Percentiles rank a stretch among this genome's conserved stretches.
Conservation (phyloP, 1,140 invertebrate genomes). For the Scaptomyza hsui region DNA sequence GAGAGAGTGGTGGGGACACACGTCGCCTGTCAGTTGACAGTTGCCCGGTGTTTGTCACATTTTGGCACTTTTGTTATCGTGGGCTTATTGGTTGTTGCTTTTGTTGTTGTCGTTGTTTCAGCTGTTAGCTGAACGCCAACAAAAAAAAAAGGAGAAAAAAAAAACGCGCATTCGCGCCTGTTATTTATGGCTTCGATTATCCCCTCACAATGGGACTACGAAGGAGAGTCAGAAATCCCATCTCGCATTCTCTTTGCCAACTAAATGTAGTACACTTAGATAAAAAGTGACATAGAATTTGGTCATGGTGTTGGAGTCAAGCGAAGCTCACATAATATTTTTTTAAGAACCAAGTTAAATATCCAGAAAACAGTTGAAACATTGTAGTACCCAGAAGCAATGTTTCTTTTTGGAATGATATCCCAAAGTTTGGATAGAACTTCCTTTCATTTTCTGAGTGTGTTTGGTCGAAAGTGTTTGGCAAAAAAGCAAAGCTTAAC, state of each 20-base stretch:
- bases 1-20: neutral
- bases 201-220: constrained; percentile 72
- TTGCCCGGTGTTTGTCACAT: constrained; percentile 77
- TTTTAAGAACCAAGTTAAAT: too few relatives aligned
- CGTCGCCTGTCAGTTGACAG: constrained; percentile 48
- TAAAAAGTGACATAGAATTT: too few relatives aligned
- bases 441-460: too few relatives aligned
- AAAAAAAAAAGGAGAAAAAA: constrained; percentile 29
- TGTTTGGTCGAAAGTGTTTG: constrained; percentile 61
- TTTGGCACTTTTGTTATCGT: constrained; percentile 79
- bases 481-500: constrained; percentile 57
- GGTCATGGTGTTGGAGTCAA: too few relatives aligned
- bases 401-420: too few relatives aligned
- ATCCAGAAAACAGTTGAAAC: too few relatives aligned
- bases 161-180: constrained; percentile 69
- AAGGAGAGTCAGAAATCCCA: constrained; percentile 28
- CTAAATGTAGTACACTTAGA: neutral
- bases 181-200: constrained; percentile 83
- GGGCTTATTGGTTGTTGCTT: constrained; percentile 13
- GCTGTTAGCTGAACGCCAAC: constrained; percentile 23
- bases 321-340: too few relatives aligned
- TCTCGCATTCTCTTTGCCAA: neutral
- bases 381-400: too few relatives aligned
- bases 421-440: too few relatives aligned
- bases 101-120: constrained; percentile 10